Conservation (phyloP, 2,888 invertebrate genomes). For the Chouioia cunea region DNA sequence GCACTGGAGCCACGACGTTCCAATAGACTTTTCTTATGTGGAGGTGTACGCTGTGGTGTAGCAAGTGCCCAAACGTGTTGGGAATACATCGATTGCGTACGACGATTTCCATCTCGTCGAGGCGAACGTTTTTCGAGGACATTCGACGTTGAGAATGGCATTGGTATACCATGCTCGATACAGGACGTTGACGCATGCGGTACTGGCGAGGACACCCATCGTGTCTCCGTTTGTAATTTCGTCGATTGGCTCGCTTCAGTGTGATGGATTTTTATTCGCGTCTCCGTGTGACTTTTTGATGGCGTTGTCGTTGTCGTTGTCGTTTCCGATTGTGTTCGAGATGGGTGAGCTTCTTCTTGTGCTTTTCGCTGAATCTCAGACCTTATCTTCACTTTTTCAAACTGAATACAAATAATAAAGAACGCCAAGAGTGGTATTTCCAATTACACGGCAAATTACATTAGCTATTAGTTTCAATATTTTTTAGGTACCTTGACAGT, state of each 20-base stretch:
- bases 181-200: constrained; percentile 38
- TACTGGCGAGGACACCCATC: constrained; percentile 32
- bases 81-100: constrained; percentile 46
- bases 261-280: no score
- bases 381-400: constrained; percentile 34
- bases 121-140: constrained; percentile 25
- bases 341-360: no score
- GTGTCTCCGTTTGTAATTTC: constrained; percentile 36
- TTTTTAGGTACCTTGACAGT: constrained; percentile 51
- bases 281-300: no score
- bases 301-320: no score
- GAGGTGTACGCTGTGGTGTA: constrained; percentile 35
- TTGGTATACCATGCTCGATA: constrained; percentile 12
- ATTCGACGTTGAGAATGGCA: not conserved
- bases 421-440: no score
- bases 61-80: constrained; percentile 28
- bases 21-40: constrained; percentile 72
- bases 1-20: constrained; percentile 92
- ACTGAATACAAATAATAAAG: constrained; percentile 19
- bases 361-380: no score
- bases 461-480: no score
- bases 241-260: no score
- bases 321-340: no score
- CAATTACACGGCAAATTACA: no score
- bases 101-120: constrained; percentile 35